Evolutionary conservation across 1,140 invertebrate genomes (phyloP), one percentile per base, ranked within the genome.

Genomic region (Tetramorium alpestre): DNA sequence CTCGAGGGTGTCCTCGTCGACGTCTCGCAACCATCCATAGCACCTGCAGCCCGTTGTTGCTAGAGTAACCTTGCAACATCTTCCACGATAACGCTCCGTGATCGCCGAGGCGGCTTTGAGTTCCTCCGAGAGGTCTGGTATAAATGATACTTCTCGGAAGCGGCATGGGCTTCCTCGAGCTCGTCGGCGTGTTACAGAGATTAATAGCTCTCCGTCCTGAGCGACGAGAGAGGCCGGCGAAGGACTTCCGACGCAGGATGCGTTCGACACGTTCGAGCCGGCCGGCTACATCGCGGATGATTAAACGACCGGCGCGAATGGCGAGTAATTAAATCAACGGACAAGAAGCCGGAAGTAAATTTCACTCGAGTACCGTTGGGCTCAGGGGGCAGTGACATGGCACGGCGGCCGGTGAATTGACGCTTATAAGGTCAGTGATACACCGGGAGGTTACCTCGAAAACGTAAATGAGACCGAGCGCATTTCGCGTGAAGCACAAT

Each of bases 191-290:
- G 80, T 56, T 38, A 60, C 80, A 72, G 80, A 91, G 90, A 91
- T 91, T 91, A 91, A 91, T 91, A 88, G 89, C 86, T 81, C 54
- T 22, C 56, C 72, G 28, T 69, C 60, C 88, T 84, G 84, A 86
- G 69, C 78, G 87, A 64, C 54, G 85, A 58, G 69, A 51, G n/a
- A 69, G 51, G 33, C n/a, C 60, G 67, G 80, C 49, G 64, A 49
- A 87, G 84, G 78, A 88, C 87, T 91, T 88, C 84, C 89, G 84
- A 90, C 87, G 60, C 54, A 60, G 82, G 89, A 90, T 91, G 82
- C 86, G 87, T 86, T 90, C 89, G 89, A 90, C 89, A 88, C 81
- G 89, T 90, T 81, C 88, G 67, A 87, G 51, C 41, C 13, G 85
- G 25, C 47, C 86, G 69, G 25, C 41, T 85, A 84, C 78, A 73